Evolutionary conservation across 2,113 vertebrate species (phyloP).

Genomic region (Desmodus rotundus): DNA sequence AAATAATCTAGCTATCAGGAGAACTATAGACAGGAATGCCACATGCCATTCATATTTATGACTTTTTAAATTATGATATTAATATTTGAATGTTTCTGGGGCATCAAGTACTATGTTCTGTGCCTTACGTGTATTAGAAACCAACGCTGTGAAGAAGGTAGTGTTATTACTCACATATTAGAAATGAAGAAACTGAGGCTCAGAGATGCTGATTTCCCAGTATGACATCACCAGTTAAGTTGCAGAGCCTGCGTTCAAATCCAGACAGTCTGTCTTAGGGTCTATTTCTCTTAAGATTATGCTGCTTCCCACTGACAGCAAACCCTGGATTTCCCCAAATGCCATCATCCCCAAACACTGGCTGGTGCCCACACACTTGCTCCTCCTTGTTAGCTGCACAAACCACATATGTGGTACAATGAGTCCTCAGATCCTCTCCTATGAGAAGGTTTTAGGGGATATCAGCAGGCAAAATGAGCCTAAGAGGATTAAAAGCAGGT

Average conservation of each 20-base stretch:
- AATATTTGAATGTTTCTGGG: neutral
- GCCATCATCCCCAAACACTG: neutral
- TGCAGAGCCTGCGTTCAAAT: neutral
- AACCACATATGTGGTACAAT: fast-evolving
- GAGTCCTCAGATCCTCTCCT: neutral
- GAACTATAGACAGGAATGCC: neutral
- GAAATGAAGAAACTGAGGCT: neutral
- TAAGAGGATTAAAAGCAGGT: neutral
- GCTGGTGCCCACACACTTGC: neutral
- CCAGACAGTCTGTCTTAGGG: neutral
- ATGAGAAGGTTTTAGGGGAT: neutral
- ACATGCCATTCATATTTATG: neutral
- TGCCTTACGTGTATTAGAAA: neutral
- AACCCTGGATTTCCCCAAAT: neutral
- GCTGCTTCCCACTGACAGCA: neutral
- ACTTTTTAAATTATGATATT: neutral
- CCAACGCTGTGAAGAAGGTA: neutral
- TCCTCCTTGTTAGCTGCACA: neutral
- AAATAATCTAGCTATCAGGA: neutral
- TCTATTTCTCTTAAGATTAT: neutral
- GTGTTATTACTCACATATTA: neutral
- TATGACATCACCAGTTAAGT: neutral
- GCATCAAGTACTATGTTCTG: neutral
- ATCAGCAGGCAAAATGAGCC: neutral
- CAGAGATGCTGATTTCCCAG: neutral